phyloP scores from a whole-genome alignment of 2,888 invertebrate species.

The Andrena praecox region DNA sequence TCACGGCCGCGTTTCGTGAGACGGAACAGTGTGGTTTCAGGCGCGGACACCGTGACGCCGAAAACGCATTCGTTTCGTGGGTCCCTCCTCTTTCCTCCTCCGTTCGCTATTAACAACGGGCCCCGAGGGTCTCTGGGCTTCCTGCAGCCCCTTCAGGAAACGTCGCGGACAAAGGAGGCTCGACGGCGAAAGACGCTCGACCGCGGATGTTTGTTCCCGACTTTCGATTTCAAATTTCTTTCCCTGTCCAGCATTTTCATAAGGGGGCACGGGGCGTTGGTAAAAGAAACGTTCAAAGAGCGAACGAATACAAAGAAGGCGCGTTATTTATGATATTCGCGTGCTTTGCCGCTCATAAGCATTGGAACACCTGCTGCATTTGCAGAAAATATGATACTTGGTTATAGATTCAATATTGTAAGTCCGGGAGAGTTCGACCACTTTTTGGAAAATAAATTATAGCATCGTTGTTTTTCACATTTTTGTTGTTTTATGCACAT shows the following conservation, averaged over 20 bases:
- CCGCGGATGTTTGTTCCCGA: slow-evolving; percentile 9
- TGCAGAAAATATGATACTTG: no score
- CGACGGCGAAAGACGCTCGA: slow-evolving; percentile 16
- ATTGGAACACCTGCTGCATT: no score
- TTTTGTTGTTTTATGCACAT: no score
- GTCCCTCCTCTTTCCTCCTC: not conserved
- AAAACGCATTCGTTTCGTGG: slow-evolving; percentile 66
- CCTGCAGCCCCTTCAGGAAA: slow-evolving; percentile 49
- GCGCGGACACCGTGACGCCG: slow-evolving; percentile 65
- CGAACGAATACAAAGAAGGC: no score
- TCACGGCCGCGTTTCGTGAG: slow-evolving; percentile 45
- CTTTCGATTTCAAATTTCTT: slow-evolving; percentile 8
- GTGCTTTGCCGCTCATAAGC: no score
- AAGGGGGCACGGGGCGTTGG: not conserved
- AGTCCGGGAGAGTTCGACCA: no score
- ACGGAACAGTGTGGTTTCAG: slow-evolving; percentile 58
- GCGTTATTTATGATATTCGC: no score
- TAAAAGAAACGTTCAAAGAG: no score
- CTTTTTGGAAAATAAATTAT: no score
- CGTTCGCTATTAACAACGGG: slow-evolving; percentile 41
- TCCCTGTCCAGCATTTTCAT: not conserved
- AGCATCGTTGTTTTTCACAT: no score
- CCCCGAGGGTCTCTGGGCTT: slow-evolving; percentile 25
- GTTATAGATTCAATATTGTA: no score
- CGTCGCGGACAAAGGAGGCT: slow-evolving; percentile 27